These are phyloP conservation scores for Pyrgilauda ruficollis DNA, from an alignment of 2,113 vertebrate genomes.

Conservation along the genomic window DNA sequence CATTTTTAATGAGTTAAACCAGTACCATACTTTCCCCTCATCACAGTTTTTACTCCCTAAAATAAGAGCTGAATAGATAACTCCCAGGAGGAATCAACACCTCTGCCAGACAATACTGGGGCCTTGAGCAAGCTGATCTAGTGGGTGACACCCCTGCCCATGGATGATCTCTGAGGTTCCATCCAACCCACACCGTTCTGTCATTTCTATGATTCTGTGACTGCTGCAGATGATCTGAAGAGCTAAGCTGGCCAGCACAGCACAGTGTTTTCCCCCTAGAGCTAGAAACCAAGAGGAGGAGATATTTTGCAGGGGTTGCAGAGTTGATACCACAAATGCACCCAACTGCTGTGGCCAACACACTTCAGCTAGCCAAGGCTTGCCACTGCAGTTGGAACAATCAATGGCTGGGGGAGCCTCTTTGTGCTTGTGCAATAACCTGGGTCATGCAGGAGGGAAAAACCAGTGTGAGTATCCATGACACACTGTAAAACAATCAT, in stretches of 20 bases:
- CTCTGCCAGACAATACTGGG: not conserved
- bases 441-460: not conserved
- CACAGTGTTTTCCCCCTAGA: accelerated
- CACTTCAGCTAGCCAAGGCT: not conserved
- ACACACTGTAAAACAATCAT: not conserved
- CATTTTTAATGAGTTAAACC: not conserved
- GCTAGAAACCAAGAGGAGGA: not conserved
- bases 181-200: not conserved
- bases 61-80: not conserved
- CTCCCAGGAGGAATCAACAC: not conserved
- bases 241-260: not conserved
- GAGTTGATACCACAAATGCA: not conserved
- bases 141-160: not conserved
- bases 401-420: not conserved
- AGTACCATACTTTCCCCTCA: not conserved
- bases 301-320: not conserved
- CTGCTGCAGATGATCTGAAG: not conserved
- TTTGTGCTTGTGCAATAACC: not conserved
- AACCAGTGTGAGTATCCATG: not conserved
- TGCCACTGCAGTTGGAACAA: not conserved
- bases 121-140: not conserved
- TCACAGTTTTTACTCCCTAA: not conserved
- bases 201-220: not conserved
- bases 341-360: not conserved
- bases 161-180: not conserved